These are phyloP conservation scores for Alloscopus bannaensis DNA, from an alignment of 2,888 invertebrate species.

Conservation along the genomic window DNA sequence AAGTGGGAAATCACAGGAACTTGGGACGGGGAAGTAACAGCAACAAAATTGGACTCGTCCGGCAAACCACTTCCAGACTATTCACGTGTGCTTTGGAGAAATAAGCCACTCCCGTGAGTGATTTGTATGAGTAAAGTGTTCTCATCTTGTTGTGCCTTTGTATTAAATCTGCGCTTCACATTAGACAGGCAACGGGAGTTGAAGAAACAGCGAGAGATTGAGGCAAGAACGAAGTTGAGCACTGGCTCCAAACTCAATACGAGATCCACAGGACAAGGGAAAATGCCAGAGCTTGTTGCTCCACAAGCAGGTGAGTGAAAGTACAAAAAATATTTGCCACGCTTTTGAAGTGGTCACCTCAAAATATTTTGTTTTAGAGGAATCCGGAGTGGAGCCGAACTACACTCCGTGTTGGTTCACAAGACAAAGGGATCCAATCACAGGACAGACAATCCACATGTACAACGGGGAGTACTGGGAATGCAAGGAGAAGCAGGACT, in stretches of 20 bases:
- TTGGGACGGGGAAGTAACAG: constrained; percentile 94
- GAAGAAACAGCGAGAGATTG: constrained; percentile 78
- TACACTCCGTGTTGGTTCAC: constrained; percentile 90
- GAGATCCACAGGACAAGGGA: constrained; percentile 11
- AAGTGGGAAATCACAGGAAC: constrained; percentile 86
- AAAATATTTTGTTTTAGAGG: constrained; percentile 17
- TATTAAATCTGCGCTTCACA: constrained; percentile 7
- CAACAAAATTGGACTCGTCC: constrained; percentile 72
- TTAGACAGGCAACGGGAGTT: constrained; percentile 88
- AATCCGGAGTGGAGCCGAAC: constrained; percentile 55
- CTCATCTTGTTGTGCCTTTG: not conserved
- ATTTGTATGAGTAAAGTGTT: constrained; percentile 1
- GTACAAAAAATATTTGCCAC: not conserved
- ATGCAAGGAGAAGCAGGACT: constrained; percentile 89
- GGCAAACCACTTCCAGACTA: constrained; percentile 92
- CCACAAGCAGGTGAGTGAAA: constrained; percentile 6
- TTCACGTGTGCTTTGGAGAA: constrained; percentile 90
- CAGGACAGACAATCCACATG: constrained; percentile 84
- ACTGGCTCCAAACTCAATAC: constrained; percentile 17
- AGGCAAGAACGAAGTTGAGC: constrained; percentile 16
- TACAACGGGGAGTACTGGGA: constrained; percentile 96
- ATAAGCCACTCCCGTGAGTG: constrained; percentile 83
- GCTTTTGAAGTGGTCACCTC: not conserved
- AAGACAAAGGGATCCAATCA: constrained; percentile 83
- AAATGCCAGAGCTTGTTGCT: constrained; percentile 3